Base-by-base conservation (phyloP, 1,140 invertebrate species). In the Glossosoma conforme region DNA sequence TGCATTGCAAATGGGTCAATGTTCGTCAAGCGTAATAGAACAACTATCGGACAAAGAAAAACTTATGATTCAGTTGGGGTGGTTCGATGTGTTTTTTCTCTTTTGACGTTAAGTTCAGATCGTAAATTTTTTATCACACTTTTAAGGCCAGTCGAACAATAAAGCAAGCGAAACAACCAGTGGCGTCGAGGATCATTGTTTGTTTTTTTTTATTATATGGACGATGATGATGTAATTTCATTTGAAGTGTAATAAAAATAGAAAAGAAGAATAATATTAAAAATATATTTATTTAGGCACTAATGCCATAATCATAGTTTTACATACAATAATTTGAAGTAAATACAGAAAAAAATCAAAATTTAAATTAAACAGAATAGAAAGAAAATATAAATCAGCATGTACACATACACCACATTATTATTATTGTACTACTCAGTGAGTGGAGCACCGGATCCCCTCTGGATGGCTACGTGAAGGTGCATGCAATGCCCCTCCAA, bases 101-200 rank as follows among this genome's bases (percentile, higher is more conserved):
- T n/a, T 49, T 52, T 44, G 18, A 18, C 50, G 47, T 40, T 19
- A 43, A 28, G 41, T 44, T 48, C 44, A 40, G 42, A 36, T 52
- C 49, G 49, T 52, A 52, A 52, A 44, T 44, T 52, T 52, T 52
- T 52, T 52, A 52, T 44, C 44, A 52, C 49, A 44, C 49, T 36
- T 52, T 52, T 44, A 52, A 52, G 41, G 49, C 41, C 49, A 35
- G 49, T 52, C 41, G 11, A 52, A 52, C 49, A 52, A 52, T 52
- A 52, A 52, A 52, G 41, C 10, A 21, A 13, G 42, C 20, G 28
- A 43, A 52, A 44, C 49, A 44, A 13, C 21, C 11, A 35, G 20
- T 4, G 13, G 30, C 15, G 11, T 33, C n/a, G n/a, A 33, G 32
- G n/a, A 13, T 33, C 32, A 33, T 15, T 33, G 32, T 33, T 15